Conservation (phyloP, 2,113 vertebrate genomes). For the Carassius gibelio region DNA sequence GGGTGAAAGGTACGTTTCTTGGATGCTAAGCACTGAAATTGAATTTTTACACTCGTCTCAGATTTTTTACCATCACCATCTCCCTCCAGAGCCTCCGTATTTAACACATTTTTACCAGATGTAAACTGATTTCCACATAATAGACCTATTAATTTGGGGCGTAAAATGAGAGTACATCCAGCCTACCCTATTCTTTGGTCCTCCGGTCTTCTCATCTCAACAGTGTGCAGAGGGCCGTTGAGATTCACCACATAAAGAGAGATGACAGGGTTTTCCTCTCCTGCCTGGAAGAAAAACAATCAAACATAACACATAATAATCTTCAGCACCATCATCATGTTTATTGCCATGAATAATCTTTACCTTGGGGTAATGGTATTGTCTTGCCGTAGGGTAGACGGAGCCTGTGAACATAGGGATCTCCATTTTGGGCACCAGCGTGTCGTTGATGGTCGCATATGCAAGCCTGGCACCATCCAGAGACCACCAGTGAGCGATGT, state of each 20-base stretch:
- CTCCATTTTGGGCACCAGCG: slow-evolving; percentile 91
- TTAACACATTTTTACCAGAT: too few relatives aligned
- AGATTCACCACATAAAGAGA: slow-evolving; percentile 91
- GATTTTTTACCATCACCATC: too few relatives aligned
- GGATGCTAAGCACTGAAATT: too few relatives aligned
- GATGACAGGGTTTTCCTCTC: slow-evolving; percentile 92
- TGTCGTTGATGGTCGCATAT: slow-evolving; percentile 94
- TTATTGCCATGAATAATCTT: slow-evolving; percentile 9
- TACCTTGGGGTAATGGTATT: slow-evolving; percentile 96
- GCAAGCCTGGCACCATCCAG: slow-evolving; percentile 91
- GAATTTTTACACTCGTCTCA: too few relatives aligned
- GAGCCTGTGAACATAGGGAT: slow-evolving; percentile 87
- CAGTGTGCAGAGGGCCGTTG: slow-evolving; percentile 90
- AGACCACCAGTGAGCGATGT: slow-evolving; percentile 97
- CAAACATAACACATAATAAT: neutral
- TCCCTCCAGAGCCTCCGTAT: too few relatives aligned
- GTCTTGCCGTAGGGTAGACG: slow-evolving; percentile 84
- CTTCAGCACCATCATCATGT: neutral
- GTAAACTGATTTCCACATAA: too few relatives aligned
- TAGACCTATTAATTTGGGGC: too few relatives aligned
- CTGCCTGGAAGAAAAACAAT: slow-evolving; percentile 76
- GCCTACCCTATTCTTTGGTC: slow-evolving; percentile 89
- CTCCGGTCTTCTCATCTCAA: slow-evolving; percentile 91
- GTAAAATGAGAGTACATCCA: neutral
- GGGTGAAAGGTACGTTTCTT: too few relatives aligned